A percentile compares a stretch with the other conserved stretches of the same genome.
These are phyloP conservation scores for Zaprionus bogoriensis DNA, from an alignment of 2,888 invertebrate species.

Conservation along the genomic window DNA sequence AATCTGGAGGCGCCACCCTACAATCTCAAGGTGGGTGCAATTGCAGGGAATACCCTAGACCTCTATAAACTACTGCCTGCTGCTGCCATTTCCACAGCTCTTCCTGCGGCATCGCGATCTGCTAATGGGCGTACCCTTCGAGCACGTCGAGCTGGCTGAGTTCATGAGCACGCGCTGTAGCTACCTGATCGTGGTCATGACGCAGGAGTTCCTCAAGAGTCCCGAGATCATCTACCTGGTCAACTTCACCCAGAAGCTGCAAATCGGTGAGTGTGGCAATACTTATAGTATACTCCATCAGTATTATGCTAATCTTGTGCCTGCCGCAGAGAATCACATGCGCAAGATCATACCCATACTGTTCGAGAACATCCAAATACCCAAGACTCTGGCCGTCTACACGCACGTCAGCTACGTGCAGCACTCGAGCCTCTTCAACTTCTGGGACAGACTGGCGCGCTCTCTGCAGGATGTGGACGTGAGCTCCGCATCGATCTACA, in stretches of 20 bases:
- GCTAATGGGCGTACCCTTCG: constrained; percentile 87
- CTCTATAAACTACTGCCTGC: too few relatives aligned
- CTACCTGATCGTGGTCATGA: constrained; percentile 90
- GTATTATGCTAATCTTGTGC: background rate
- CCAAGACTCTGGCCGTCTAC: constrained; percentile 87
- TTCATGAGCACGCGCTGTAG: constrained; percentile 91
- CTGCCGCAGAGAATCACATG: constrained; percentile 84
- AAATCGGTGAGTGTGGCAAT: constrained; percentile 86
- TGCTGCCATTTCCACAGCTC: constrained; percentile 83
- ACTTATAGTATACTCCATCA: background rate
- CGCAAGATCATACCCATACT: constrained; percentile 89
- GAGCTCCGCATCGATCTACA: constrained; percentile 27
- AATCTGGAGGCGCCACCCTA: constrained; percentile 84
- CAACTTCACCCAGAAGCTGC: constrained; percentile 90
- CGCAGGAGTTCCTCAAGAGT: constrained; percentile 89
- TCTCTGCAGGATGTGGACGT: constrained; percentile 81
- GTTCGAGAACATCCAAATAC: constrained; percentile 86
- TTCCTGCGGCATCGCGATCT: constrained; percentile 90
- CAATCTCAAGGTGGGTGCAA: constrained; percentile 86
- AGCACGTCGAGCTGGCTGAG: constrained; percentile 88
- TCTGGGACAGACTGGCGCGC: constrained; percentile 88
- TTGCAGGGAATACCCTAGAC: too few relatives aligned
- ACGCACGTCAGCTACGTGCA: constrained; percentile 86
- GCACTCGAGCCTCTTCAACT: constrained; percentile 85
- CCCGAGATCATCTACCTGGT: constrained; percentile 90